Conservation (phyloP, 1,140 invertebrate genomes). For the Neodiprion pinetum region DNA sequence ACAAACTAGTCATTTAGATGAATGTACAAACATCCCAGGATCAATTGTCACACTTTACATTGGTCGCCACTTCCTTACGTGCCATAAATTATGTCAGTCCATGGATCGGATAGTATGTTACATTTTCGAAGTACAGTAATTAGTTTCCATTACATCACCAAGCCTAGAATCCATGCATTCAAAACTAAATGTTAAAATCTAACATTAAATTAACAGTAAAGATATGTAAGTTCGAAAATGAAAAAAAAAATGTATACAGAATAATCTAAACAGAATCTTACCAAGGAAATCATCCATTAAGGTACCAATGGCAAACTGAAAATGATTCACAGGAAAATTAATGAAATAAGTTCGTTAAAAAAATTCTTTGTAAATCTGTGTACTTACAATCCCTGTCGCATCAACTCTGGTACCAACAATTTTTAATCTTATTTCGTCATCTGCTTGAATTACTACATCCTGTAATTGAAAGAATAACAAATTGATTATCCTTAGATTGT, state of each 20-base stretch:
- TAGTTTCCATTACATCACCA: neutral
- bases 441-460: constrained; percentile 96
- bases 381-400: constrained; percentile 87
- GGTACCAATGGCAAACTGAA: constrained; percentile 97
- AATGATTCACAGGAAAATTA: constrained; percentile 50
- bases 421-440: constrained; percentile 98
- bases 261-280: constrained; percentile 26
- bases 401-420: constrained; percentile 98
- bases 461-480: constrained; percentile 45
- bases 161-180: neutral
- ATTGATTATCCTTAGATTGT: neutral
- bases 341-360: constrained; percentile 26
- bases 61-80: no score
- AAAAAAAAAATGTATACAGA: constrained; percentile 10
- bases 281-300: constrained; percentile 98
- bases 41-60: no score
- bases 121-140: no score
- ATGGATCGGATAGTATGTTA: no score
- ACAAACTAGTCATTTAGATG: no score
- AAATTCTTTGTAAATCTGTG: constrained; percentile 26
- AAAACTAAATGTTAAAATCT: neutral
- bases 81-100: no score
- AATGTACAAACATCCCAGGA: no score
- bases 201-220: neutral
- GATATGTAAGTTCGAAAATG: neutral